Evolutionary conservation across 2,888 invertebrate genomes (phyloP).

Genomic region (Plemyria rubiginata): DNA sequence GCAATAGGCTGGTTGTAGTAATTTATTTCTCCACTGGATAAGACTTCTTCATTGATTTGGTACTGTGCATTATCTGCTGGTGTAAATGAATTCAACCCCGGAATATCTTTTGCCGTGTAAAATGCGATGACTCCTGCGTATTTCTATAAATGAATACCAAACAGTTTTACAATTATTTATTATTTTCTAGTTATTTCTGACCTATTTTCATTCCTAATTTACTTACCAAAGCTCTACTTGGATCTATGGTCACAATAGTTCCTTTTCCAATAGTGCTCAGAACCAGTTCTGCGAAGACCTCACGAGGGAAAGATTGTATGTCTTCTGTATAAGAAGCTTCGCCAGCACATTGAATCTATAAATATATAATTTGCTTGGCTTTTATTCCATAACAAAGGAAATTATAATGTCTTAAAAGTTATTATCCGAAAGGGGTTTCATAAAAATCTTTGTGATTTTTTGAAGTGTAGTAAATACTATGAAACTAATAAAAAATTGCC

Average conservation of each 20-base stretch:
- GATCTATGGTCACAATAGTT: constrained; percentile 84
- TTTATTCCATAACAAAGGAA: neutral
- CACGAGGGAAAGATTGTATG: constrained; percentile 81
- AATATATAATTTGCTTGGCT: neutral
- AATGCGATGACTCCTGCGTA: constrained; percentile 87
- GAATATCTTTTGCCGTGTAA: constrained; percentile 87
- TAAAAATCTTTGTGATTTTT: too few species aligned
- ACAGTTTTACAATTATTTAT: neutral
- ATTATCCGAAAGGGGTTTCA: too few species aligned
- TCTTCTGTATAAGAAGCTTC: constrained; percentile 89
- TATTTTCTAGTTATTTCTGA: neutral
- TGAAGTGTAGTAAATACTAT: too few species aligned
- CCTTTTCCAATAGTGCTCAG: constrained; percentile 83
- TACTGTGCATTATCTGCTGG: constrained; percentile 43
- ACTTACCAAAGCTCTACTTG: constrained; percentile 84
- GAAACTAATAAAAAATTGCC: too few species aligned
- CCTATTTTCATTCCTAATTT: neutral
- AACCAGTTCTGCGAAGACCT: constrained; percentile 88
- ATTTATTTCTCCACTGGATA: constrained; percentile 79
- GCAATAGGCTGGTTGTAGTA: constrained; percentile 88
- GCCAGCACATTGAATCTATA: constrained; percentile 85
- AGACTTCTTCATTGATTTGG: constrained; percentile 65
- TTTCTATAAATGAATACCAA: constrained; percentile 62
- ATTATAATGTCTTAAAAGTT: too few species aligned
- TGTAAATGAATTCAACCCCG: constrained; percentile 85